phyloP scores from a whole-genome alignment of 2,113 vertebrate genomes.

The Spea multiplicata region DNA sequence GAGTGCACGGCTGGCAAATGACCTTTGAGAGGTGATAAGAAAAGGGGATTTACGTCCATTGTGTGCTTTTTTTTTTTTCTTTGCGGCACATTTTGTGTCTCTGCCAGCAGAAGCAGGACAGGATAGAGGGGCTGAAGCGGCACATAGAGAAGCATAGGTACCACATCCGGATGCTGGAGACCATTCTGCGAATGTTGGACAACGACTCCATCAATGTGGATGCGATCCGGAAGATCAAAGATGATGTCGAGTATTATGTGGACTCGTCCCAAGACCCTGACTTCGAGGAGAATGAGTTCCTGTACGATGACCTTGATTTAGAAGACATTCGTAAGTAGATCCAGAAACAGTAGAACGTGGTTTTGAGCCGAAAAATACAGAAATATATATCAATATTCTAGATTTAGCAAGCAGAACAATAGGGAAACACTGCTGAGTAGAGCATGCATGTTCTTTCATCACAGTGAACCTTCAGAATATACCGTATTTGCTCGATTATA shows the following conservation, averaged over 20 bases:
- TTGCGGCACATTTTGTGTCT: constrained; percentile 32
- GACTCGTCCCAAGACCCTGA: constrained; percentile 92
- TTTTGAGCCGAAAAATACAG: no score
- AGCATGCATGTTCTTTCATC: no score
- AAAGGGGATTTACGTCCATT: constrained; percentile 17
- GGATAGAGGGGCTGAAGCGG: constrained; percentile 85
- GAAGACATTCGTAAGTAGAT: constrained; percentile 87
- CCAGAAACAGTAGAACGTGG: neutral
- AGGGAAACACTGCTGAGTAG: no score
- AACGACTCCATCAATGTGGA: constrained; percentile 90
- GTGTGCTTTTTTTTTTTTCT: neutral
- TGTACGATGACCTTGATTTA: constrained; percentile 89
- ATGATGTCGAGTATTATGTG: constrained; percentile 92
- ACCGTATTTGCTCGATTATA: no score
- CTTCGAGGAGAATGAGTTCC: constrained; percentile 91
- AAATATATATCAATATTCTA: no score
- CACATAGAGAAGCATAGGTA: constrained; percentile 87
- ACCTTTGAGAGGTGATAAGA: no score
- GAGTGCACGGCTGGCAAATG: no score
- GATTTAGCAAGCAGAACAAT: no score
- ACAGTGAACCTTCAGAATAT: no score
- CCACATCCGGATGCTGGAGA: constrained; percentile 91
- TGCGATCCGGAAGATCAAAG: constrained; percentile 88
- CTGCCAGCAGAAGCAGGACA: constrained; percentile 82
- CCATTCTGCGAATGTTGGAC: constrained; percentile 90